Evolutionary conservation across 2,888 invertebrate species (phyloP).

Genomic region (Eristalis arbustorum): DNA sequence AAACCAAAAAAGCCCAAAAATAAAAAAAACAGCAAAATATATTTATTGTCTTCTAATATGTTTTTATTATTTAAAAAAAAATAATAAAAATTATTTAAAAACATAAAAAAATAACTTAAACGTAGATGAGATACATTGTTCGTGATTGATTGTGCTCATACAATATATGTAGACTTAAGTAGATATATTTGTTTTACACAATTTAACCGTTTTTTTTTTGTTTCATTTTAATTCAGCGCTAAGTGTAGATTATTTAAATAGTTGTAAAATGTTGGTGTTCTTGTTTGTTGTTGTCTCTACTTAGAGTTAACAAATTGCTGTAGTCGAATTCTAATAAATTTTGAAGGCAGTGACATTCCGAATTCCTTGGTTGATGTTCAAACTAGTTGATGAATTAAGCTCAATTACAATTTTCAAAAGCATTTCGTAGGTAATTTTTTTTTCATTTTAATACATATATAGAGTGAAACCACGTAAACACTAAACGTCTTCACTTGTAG

Average conservation of each 20-base stretch:
- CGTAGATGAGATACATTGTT: constrained; percentile 64
- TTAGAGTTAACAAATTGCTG: not conserved
- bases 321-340: constrained; percentile 16
- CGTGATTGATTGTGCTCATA: constrained; percentile 64
- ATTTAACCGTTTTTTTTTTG: constrained; percentile 1
- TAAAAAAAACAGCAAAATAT: constrained; percentile 4
- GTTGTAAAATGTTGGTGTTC: not conserved
- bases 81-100: constrained; percentile 28
- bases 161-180: constrained; percentile 25
- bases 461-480: not conserved
- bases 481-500: constrained; percentile 68
- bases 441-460: not conserved
- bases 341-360: constrained; percentile 64
- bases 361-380: constrained; percentile 29
- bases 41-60: constrained; percentile 59
- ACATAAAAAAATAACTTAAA: constrained; percentile 44
- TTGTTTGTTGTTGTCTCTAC: not conserved
- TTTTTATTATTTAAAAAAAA: constrained; percentile 45
- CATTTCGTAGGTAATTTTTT: not conserved
- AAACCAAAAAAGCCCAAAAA: not conserved
- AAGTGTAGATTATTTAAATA: not conserved
- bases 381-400: no score
- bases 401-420: not conserved
- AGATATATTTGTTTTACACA: constrained; percentile 45
- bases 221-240: constrained; percentile 28